These are phyloP conservation scores for Acanthisitta chloris DNA, from an alignment of 2,113 vertebrate species.

Conservation along the genomic window DNA sequence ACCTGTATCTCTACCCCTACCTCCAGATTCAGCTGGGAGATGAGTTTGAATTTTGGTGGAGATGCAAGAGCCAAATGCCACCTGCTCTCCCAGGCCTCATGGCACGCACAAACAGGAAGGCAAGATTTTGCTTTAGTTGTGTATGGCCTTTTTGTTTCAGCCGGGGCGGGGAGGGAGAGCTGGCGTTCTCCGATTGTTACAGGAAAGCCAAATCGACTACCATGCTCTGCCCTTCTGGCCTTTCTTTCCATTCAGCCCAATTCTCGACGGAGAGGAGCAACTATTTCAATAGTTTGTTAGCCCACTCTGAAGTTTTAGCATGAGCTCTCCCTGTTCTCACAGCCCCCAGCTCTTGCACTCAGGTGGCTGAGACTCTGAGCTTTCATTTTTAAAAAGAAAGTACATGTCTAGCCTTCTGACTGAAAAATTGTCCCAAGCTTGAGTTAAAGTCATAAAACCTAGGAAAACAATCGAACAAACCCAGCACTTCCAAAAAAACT, in stretches of 20 bases:
- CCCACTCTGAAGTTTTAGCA: not conserved
- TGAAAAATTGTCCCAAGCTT: not conserved
- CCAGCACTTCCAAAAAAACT: not conserved
- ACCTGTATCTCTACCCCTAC: not conserved
- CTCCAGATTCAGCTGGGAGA: not conserved
- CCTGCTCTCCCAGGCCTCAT: not conserved
- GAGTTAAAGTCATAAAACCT: not conserved
- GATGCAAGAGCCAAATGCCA: not conserved
- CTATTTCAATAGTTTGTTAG: not conserved
- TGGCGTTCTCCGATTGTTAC: not conserved
- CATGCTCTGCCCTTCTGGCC: conserved; percentile 1
- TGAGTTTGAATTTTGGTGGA: not conserved
- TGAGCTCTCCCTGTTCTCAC: not conserved
- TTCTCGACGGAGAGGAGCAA: not conserved
- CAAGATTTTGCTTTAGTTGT: not conserved
- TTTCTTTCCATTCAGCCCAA: conserved; percentile 23
- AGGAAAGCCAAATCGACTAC: not conserved
- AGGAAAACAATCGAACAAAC: not conserved
- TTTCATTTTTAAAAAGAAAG: not conserved
- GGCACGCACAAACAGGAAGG: not conserved
- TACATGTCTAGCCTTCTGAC: not conserved
- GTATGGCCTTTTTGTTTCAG: conserved; percentile 4
- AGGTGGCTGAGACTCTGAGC: not conserved
- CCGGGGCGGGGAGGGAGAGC: not conserved
- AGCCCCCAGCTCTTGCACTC: not conserved